phyloP scores from a whole-genome alignment of 2,797 vertebrate species.

The Clamator glandarius region DNA sequence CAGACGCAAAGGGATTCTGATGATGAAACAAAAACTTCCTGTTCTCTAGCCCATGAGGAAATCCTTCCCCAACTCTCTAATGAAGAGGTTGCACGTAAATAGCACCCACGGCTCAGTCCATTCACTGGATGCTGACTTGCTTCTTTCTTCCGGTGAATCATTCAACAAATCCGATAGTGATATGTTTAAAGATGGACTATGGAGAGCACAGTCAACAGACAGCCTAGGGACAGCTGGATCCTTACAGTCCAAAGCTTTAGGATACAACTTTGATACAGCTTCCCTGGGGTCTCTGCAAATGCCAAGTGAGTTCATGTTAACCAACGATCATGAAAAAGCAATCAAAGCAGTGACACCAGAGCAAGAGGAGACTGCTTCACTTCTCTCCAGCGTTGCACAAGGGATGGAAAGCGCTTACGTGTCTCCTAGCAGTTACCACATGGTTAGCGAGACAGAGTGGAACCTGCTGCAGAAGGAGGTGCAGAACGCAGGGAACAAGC shows the following conservation, averaged over 20 bases:
- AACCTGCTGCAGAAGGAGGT: slow-evolving; percentile 98
- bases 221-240: slow-evolving; percentile 90
- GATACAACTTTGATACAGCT: slow-evolving; percentile 89
- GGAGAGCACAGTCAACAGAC: slow-evolving; percentile 96
- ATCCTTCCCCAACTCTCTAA: slow-evolving; percentile 83
- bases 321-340: slow-evolving; percentile 99
- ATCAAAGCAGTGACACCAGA: slow-evolving; percentile 99
- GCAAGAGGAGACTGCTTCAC: slow-evolving; percentile 97
- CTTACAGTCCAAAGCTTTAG: slow-evolving; percentile 87
- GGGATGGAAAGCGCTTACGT: slow-evolving; percentile 85
- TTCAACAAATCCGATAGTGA: slow-evolving; percentile 82
- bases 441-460: slow-evolving; percentile 98
- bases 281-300: slow-evolving; percentile 93
- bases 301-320: slow-evolving; percentile 92
- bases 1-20: slow-evolving; percentile 82
- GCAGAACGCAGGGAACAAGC: too few species aligned
- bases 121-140: slow-evolving; percentile 89
- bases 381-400: slow-evolving; percentile 96
- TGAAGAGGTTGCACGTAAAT: slow-evolving; percentile 90
- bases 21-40: slow-evolving; percentile 74
- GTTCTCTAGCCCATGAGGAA: slow-evolving; percentile 81
- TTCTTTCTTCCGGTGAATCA: slow-evolving; percentile 76
- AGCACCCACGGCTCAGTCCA: slow-evolving; percentile 91
- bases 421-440: slow-evolving; percentile 89
- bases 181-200: slow-evolving; percentile 90